Base-by-base conservation (phyloP, 2,113 vertebrate genomes). In the Stercorarius parasiticus region DNA sequence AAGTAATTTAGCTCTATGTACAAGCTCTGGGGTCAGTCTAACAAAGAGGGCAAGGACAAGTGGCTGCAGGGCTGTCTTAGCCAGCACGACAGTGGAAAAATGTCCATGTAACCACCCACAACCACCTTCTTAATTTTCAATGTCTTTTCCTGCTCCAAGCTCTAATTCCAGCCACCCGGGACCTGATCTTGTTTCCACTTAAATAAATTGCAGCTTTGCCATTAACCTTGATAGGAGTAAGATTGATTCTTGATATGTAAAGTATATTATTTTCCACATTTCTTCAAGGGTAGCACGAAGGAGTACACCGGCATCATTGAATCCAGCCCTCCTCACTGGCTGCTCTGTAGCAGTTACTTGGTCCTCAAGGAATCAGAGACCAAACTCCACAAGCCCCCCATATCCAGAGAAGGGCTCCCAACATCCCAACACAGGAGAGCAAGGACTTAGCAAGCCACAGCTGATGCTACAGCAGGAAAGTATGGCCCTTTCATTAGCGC, bases 191-290 rank as follows among this genome's bases (percentile, higher is more conserved):
- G 45, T 85, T 95, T 94, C 94, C 62, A 82, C 42, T 88, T 84
- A 79, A 94, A 84, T 72, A 82, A 91, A 91, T 45, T 79, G 52
- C 53, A 93, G 62, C 50, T 82, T 95, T 95, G 53, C 65, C 73
- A 93, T 96, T 97, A 96, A 93, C 94, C 91, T 96, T 95, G 91
- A 80, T 72, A 85, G n/a, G 43, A 82, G 49, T 42, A 53, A 82
- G 61, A 91, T 21, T 86, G 61, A 78, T 88, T 78, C 36, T 91
- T 93, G 36, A 36, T 82, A 78, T 45, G 52, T 34, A 79, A 91
- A 79, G 65, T 45, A 23, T 69, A 70, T 53, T 36, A 69, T 89
- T 91, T 94, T 62, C 36, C 45, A 61, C 53, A 17, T 69, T 92
- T 87, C 36, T 82, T 87, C 56, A 89, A 91, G 86, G 59, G 45